Evolutionary conservation across 2,797 vertebrate genomes (phyloP), one percentile per base, ranked within the genome.

Genomic region (Falco peregrinus): DNA sequence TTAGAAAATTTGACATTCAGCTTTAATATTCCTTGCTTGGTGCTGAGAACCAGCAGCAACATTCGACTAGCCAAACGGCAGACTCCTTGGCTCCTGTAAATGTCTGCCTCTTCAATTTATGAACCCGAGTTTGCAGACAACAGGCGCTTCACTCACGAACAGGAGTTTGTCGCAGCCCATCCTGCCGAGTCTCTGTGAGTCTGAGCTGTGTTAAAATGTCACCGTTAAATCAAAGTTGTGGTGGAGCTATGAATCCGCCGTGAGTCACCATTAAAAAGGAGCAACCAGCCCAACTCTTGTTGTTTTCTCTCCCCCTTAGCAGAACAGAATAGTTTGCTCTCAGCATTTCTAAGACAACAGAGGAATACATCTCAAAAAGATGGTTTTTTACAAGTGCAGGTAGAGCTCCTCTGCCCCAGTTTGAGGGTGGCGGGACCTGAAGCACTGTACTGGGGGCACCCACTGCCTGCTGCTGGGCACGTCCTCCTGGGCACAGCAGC

Each of bases 141-240:
- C 2, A 4, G 47, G 21, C 5, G 0, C 59, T 93, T 87, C 18
- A 13, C 60, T 91, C 26, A 2, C 4, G 3, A 48, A 21, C 48
- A 16, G 37, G 73, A 61, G 45, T 24, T 14, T 81, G 76, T 88
- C 35, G 17, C 67, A 56, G 85, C 91, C 84, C 56, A 5, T 39
- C 18, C 25, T 17, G 35, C 43, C 0, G 1, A 51, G 31, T 45
- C 60, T 60, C 41, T 0, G 3, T 0, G 1, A 88, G 76, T 25
- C 90, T 35, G 61, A 91, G 91, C 5, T 3, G 61, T 74, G 63
- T 71, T 84, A 28, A 77, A 57, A 79, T 87, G 83, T 82, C 90
- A 84, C 50, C 2, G 17, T 48, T 79, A 74, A 89, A 77, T 77
- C 89, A 60, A 48, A 53, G 56, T 14, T 61, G 78, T 11, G 60